Conservation (phyloP, 2,888 invertebrate genomes). For the Sepioteuthis lessoniana region DNA sequence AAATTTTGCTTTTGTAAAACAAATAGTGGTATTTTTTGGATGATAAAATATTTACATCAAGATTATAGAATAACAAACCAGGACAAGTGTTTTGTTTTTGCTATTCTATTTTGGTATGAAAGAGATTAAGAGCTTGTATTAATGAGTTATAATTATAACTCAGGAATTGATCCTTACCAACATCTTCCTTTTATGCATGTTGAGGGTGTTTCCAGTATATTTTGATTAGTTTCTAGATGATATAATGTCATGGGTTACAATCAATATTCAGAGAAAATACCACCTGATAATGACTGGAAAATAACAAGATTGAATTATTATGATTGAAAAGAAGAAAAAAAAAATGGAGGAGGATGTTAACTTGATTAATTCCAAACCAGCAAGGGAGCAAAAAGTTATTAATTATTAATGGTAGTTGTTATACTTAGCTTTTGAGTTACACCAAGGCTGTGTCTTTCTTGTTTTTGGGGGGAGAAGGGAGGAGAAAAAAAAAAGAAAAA, state of each 20-base stretch:
- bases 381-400: background rate
- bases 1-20: background rate
- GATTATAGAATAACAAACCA: background rate
- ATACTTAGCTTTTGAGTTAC: background rate
- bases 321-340: background rate
- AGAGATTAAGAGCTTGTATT: background rate
- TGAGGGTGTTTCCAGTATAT: background rate
- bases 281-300: background rate
- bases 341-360: background rate
- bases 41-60: slow-evolving; percentile 23
- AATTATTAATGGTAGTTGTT: background rate
- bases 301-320: background rate
- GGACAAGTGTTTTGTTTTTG: background rate
- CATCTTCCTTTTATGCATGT: background rate
- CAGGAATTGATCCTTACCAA: background rate
- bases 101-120: background rate
- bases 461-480: no score
- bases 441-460: background rate
- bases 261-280: background rate
- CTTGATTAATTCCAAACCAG: background rate
- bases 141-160: background rate
- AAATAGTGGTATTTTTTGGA: background rate
- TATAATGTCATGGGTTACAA: background rate
- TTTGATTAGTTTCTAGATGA: background rate
- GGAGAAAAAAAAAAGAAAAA: no score